A percentile compares a stretch with the other conserved stretches of the same genome.
These are phyloP conservation scores for Sitodiplosis mosellana DNA, from an alignment of 1,140 invertebrate genomes.

Conservation along the genomic window DNA sequence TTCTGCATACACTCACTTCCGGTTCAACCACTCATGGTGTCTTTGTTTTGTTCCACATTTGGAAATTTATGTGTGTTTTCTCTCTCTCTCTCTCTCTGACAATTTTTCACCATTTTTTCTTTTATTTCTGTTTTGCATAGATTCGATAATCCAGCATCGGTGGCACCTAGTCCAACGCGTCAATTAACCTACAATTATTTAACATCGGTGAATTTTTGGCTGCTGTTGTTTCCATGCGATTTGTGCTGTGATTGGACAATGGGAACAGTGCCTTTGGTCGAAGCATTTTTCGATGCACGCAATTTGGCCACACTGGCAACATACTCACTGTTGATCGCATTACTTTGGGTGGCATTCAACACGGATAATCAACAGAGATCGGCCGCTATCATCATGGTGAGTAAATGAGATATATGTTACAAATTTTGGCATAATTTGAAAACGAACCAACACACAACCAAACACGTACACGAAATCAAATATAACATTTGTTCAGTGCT, in stretches of 20 bases:
- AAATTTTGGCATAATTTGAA: too few species aligned
- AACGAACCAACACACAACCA: too few species aligned
- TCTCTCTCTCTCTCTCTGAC: background rate
- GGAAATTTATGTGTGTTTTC: too few species aligned
- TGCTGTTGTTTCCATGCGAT: slow-evolving; percentile 71
- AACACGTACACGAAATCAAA: too few species aligned
- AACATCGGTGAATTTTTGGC: slow-evolving; percentile 74
- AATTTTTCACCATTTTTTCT: slow-evolving; percentile 3
- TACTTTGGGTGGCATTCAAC: slow-evolving; percentile 44
- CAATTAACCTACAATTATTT: slow-evolving; percentile 90
- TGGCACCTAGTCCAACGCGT: slow-evolving; percentile 51
- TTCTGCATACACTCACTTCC: too few species aligned
- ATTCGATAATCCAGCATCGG: slow-evolving; percentile 86
- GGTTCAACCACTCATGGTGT: too few species aligned
- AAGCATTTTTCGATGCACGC: slow-evolving; percentile 56
- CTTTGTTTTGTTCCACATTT: too few species aligned
- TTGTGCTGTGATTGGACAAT: slow-evolving; percentile 98
- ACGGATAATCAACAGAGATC: slow-evolving; percentile 44
- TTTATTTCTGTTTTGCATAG: slow-evolving; percentile 24
- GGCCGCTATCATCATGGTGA: slow-evolving; percentile 67
- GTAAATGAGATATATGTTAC: slow-evolving; percentile 1
- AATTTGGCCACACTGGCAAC: slow-evolving; percentile 69
- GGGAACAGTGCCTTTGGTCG: slow-evolving; percentile 82
- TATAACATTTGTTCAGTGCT: too few species aligned
- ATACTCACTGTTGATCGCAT: slow-evolving; percentile 39